Evolutionary conservation across 2,797 vertebrate genomes (phyloP), one percentile per base, ranked within the genome.

Genomic region (Poeciliopsis infans): DNA sequence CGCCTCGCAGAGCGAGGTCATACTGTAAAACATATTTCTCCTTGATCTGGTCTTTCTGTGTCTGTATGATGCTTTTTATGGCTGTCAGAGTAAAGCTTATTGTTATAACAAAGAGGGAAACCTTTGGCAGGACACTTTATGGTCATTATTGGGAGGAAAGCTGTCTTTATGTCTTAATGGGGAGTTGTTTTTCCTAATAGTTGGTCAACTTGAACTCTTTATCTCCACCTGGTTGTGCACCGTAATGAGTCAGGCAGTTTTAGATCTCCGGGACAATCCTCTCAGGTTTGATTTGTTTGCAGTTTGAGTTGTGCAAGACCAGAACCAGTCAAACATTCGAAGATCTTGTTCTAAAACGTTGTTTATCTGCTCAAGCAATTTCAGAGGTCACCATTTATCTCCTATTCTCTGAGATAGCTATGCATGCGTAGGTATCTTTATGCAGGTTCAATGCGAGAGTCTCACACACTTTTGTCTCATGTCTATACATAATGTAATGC

Each of bases 371-470:
- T 80, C 53, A 81, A 85, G 57, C 89, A 75, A 81, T 87, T 86
- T 89, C 88, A 90, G 82, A 85, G 89, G 86, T 93, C 89, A 80
- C 11, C 45, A 31, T 79, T 87, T 91, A 91, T 90, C 88, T 85
- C 55, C 70, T 15, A 75, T 51, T 57, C 45, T 68, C 86, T 13
- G 83, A 87, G 90, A 91, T 90, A 87, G 82, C 53, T 13, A 11
- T 31, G n/a, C 43, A 47, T 25, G 74, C 1, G 33, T 20, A 33
- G 18, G 23, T 47, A 33, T 59, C 55, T 31, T 75, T 46, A 7
- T 23, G 7, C 41, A 72, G 83, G 75, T 81, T 79, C 39, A 76
- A 75, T 70, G 71, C 13, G 61, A 79, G 85, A 76, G 85, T 84
- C 87, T 79, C 10, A 33, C 51, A 12, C 55, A 81, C 79, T 76